Percentiles rank a stretch among this genome's conserved stretches.
Evolutionary conservation across 2,113 vertebrate species (phyloP).

Genomic region (Arizona elegans): DNA sequence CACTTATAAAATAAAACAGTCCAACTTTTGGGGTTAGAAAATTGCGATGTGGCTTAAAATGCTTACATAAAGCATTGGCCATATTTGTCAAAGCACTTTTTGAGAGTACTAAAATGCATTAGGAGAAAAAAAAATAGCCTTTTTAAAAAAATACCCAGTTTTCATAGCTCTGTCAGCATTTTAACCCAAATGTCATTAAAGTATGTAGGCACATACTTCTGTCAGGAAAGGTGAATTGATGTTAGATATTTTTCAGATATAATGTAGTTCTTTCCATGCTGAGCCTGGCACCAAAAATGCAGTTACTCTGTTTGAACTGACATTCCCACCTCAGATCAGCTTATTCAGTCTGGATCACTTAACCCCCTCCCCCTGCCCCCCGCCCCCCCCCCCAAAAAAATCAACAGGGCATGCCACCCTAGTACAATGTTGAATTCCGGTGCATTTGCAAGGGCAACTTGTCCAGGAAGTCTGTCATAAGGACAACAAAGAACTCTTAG

Average conservation of each 20-base stretch:
- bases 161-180: constrained; percentile 47
- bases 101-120: constrained; percentile 48
- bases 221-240: not conserved
- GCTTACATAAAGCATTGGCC: constrained; percentile 41
- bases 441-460: not conserved
- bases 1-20: constrained; percentile 56
- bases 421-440: not conserved
- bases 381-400: not conserved
- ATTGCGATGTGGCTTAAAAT: constrained; percentile 44
- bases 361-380: not conserved
- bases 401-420: not conserved
- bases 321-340: not conserved
- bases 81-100: constrained; percentile 32
- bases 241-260: constrained; percentile 2
- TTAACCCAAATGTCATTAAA: constrained; percentile 33
- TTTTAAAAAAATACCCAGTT: constrained; percentile 7
- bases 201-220: not conserved
- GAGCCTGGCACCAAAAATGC: not conserved
- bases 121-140: not conserved
- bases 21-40: constrained; percentile 46
- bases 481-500: not conserved
- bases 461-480: not conserved
- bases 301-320: not conserved
- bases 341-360: not conserved
- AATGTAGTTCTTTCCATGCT: not conserved